A percentile compares a stretch with the other conserved stretches of the same genome.
Evolutionary conservation across 2,797 vertebrate genomes (phyloP).

Genomic region (Rousettus madagascariensis): DNA sequence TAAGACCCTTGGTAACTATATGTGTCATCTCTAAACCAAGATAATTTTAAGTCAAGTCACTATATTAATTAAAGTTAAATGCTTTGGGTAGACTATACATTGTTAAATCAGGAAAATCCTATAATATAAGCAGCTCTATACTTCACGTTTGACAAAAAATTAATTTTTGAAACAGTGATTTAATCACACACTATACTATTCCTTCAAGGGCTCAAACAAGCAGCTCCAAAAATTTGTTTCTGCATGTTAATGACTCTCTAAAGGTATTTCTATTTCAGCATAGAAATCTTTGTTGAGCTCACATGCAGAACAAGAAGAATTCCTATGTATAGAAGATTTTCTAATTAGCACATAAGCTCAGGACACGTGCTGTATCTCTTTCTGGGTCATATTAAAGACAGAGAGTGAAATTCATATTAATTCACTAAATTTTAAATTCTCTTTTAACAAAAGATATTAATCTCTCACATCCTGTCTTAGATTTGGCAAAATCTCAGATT

Average conservation of each 20-base stretch:
- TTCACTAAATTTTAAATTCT: conserved; percentile 45
- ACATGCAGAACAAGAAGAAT: background rate
- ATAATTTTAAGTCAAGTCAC: conserved; percentile 78
- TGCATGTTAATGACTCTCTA: conserved; percentile 51
- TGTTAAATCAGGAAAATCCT: conserved; percentile 84
- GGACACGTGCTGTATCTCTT: conserved; percentile 47
- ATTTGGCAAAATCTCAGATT: conserved; percentile 29
- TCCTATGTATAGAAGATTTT: too few species aligned
- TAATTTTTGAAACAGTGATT: conserved; percentile 49
- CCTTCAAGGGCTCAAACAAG: conserved; percentile 28
- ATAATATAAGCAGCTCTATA: conserved; percentile 75
- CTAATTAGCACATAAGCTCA: conserved; percentile 37
- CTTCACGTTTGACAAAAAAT: conserved; percentile 64
- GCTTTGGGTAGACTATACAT: conserved; percentile 88
- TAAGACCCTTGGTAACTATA: conserved; percentile 59
- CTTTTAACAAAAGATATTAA: conserved; percentile 41
- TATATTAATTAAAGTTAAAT: conserved; percentile 88
- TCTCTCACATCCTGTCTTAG: background rate
- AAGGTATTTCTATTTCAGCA: conserved; percentile 53
- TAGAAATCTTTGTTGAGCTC: conserved; percentile 24
- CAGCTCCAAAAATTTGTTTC: conserved; percentile 46
- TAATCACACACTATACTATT: conserved; percentile 15
- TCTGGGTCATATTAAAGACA: background rate
- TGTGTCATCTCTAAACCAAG: conserved; percentile 78
- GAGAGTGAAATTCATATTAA: conserved; percentile 61